Conservation (phyloP, 2,888 invertebrate genomes). For the Gnatocerus cornutus region DNA sequence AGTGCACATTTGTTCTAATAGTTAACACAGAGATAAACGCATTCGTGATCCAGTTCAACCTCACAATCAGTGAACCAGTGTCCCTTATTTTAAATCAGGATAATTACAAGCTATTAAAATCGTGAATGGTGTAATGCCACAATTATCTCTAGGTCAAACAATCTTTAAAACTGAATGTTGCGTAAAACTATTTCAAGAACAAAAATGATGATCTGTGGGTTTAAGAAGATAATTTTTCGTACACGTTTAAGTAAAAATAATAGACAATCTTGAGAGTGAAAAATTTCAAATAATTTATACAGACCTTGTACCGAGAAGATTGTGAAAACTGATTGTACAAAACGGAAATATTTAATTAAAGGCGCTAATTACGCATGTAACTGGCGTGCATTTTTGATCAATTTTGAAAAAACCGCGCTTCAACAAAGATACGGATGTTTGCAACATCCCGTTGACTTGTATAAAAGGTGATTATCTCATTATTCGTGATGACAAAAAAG, state of each 20-base stretch:
- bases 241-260: neutral
- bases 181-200: slow-evolving; percentile 10
- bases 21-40: slow-evolving; percentile 22
- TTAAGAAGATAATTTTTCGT: neutral
- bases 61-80: slow-evolving; percentile 19
- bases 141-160: slow-evolving; percentile 26
- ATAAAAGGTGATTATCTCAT: neutral
- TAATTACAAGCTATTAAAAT: slow-evolving; percentile 19
- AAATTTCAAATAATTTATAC: neutral
- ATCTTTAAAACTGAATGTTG: slow-evolving; percentile 22
- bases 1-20: slow-evolving; percentile 31
- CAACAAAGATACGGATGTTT: neutral
- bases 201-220: slow-evolving; percentile 16
- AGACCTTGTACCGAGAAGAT: slow-evolving; percentile 24
- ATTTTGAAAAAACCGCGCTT: neutral
- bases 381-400: neutral
- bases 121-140: slow-evolving; percentile 15
- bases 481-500: slow-evolving; percentile 11
- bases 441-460: neutral
- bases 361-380: slow-evolving; percentile 31
- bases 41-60: slow-evolving; percentile 26
- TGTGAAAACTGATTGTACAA: slow-evolving; percentile 26
- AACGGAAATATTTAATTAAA: slow-evolving; percentile 37
- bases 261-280: slow-evolving; percentile 1
- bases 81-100: slow-evolving; percentile 23